Conservation (phyloP, 2,113 vertebrate species). For the Clarias magur region DNA sequence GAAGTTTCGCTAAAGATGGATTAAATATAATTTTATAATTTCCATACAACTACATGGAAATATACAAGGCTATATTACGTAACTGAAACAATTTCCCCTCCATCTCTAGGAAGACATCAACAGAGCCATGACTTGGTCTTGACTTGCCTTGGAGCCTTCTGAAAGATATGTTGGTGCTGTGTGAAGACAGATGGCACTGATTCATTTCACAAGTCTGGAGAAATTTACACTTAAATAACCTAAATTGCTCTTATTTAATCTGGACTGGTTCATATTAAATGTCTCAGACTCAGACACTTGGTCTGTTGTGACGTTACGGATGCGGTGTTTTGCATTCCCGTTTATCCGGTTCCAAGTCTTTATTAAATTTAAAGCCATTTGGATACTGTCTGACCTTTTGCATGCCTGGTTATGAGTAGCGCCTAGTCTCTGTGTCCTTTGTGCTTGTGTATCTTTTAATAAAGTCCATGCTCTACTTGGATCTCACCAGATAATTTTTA, state of each 20-base stretch:
- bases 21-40: too few species aligned
- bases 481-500: neutral
- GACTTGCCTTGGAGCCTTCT: too few species aligned
- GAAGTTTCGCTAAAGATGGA: too few species aligned
- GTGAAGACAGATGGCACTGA: neutral
- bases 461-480: neutral
- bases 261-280: neutral
- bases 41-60: too few species aligned
- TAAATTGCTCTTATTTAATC: neutral
- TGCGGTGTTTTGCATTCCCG: neutral
- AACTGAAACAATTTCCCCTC: too few species aligned
- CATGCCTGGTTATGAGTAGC: neutral
- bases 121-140: too few species aligned
- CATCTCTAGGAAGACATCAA: too few species aligned
- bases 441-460: neutral
- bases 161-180: too few species aligned
- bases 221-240: neutral
- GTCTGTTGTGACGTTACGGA: neutral
- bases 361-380: neutral
- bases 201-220: neutral
- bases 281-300: neutral
- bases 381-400: neutral
- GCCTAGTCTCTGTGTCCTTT: neutral
- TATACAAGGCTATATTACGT: too few species aligned
- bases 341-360: neutral